Evolutionary conservation across 1,140 invertebrate species (phyloP).

Genomic region (Macrotrachela quadricornifera): DNA sequence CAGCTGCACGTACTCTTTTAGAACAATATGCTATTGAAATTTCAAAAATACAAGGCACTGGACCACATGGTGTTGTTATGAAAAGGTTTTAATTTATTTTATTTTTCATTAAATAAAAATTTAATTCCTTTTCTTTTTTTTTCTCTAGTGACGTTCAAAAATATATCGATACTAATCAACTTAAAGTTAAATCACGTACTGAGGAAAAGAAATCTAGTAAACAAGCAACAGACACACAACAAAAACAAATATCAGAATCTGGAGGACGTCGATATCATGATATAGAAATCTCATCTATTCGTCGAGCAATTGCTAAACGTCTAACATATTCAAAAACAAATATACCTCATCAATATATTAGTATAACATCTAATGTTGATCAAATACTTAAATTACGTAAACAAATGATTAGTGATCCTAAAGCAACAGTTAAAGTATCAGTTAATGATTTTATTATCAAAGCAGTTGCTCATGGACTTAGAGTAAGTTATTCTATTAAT

Average conservation of each 20-base stretch:
- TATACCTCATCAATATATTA: constrained; percentile 91
- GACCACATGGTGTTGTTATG: constrained; percentile 1
- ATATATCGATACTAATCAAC: constrained; percentile 2
- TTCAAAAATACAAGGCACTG: background rate
- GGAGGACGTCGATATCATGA: constrained; percentile 4
- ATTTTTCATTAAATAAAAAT: background rate
- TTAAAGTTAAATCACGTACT: background rate
- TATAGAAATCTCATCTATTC: background rate
- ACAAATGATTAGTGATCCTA: constrained; percentile 50
- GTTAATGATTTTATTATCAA: constrained; percentile 96
- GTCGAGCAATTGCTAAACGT: constrained; percentile 8
- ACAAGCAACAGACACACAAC: too few relatives aligned
- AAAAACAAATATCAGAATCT: background rate
- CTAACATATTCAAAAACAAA: constrained; percentile 18
- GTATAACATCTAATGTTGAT: constrained; percentile 64
- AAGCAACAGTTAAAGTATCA: constrained; percentile 60
- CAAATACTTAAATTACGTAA: constrained; percentile 44
- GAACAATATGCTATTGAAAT: background rate
- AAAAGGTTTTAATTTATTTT: constrained; percentile 1
- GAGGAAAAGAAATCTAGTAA: background rate
- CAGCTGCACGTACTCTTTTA: constrained; percentile 3
- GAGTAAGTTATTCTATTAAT: constrained; percentile 65
- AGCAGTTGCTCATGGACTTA: constrained; percentile 31
- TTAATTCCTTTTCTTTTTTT: background rate
- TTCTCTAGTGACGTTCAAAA: constrained; percentile 5